Percentiles rank a stretch among this genome's conserved stretches.
These are phyloP conservation scores for Spinibarbus caldwelli DNA, from an alignment of 2,797 vertebrate genomes.

Conservation along the genomic window DNA sequence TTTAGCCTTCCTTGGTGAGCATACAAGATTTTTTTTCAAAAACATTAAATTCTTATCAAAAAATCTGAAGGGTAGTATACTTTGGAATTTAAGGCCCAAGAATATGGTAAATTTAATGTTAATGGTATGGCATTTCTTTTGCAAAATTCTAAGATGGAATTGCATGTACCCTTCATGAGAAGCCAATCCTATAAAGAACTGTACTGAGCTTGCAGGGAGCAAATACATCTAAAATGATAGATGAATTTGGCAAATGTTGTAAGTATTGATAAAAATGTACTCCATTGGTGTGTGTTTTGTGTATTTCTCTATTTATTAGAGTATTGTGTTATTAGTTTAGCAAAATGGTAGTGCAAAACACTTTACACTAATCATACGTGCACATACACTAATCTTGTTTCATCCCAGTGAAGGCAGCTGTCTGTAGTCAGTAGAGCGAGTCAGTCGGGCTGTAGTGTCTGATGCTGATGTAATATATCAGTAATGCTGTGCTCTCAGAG, in stretches of 20 bases:
- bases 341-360: not conserved
- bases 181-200: not conserved
- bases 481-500: not conserved
- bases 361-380: too few species aligned
- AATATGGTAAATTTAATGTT: not conserved
- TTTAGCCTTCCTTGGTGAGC: not conserved
- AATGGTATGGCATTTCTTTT: too few species aligned
- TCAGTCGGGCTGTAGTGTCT: not conserved
- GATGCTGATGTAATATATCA: conserved; percentile 16
- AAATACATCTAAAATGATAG: not conserved
- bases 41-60: not conserved
- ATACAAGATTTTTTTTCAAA: not conserved
- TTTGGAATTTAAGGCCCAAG: not conserved
- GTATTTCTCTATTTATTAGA: not conserved
- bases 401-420: not conserved
- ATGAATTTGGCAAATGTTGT: not conserved
- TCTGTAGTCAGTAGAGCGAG: not conserved
- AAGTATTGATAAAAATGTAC: not conserved
- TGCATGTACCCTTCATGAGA: not conserved
- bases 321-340: not conserved
- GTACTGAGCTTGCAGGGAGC: not conserved
- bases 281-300: not conserved
- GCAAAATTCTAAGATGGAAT: not conserved
- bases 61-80: not conserved
- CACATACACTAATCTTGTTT: not conserved